phyloP scores from a whole-genome alignment of 2,113 vertebrate species.

The Oreocharis arfaki region DNA sequence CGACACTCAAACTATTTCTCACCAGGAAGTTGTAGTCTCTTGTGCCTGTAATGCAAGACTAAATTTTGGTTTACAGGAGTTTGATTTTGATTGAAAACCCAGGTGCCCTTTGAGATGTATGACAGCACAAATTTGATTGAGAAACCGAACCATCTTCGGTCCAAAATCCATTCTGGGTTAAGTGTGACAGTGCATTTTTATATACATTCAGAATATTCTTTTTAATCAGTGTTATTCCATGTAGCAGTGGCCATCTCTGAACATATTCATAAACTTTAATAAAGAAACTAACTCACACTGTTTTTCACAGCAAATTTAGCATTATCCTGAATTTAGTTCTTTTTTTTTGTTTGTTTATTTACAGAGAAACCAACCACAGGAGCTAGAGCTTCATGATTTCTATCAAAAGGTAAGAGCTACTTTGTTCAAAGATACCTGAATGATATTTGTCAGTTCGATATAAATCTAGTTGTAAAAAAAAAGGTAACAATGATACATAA shows the following conservation, averaged over 20 bases:
- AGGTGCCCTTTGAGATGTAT: neutral
- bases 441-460: constrained; percentile 36
- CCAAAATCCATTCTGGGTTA: neutral
- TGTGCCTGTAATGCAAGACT: neutral
- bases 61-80: neutral
- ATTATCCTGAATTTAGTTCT: neutral
- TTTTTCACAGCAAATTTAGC: neutral
- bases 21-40: neutral
- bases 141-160: neutral
- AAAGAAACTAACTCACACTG: neutral
- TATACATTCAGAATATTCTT: neutral
- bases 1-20: neutral
- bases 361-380: neutral
- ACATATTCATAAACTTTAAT: neutral
- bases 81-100: neutral
- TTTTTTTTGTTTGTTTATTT: neutral
- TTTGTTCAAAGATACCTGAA: constrained; percentile 36
- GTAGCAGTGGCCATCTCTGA: neutral
- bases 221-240: neutral
- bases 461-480: neutral
- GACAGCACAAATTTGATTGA: neutral
- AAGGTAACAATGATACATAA: constrained; percentile 31
- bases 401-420: constrained; percentile 5
- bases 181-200: neutral
- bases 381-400: neutral